Base-by-base conservation (phyloP, 1,140 invertebrate species). In the Vanessa tameamea region DNA sequence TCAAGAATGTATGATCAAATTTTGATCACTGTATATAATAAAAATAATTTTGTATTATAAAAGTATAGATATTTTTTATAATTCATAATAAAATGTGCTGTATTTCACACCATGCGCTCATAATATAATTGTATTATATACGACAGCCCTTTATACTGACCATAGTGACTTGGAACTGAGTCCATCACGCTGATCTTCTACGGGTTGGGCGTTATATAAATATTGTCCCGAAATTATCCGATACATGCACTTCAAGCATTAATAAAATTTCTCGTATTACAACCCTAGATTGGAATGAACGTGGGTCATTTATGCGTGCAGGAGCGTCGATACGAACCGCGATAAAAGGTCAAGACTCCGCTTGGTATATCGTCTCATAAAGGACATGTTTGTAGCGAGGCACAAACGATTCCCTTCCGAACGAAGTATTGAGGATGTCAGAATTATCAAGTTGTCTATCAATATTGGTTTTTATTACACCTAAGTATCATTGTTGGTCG, bases 271-370 rank as follows among this genome's bases (percentile, higher is more conserved):
- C 9, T 15, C 48, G 12, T 12, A 48, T 48, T 23, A 71, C 69
- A 72, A 57, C 70, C 55, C 66, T 70, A 72, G 43, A 47, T 72
- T 51, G 59, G 65, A 72, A 84, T 79, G 79, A 79, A 81, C 78
- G 77, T 82, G 78, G 73, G 80, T 84, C 83, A 82, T 79, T 83
- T 81, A 82, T 75, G 77, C 77, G 75, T 75, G 67, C 78, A 79
- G n/a, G 61, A 51, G 59, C 67, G 47, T 51, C 64, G 77, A 78
- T 76, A 76, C 74, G 75, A 68, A 69, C 74, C 31, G 70, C 76
- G 87, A 89, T 89, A 89, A 89, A 79, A 82, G 87, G 87, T 89
- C 86, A 84, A 77, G 80, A 84, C 82, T 77, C 83, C 74, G 82
- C 80, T 79, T 85, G 81, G 84, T 84, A 87, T 85, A 84, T 84